These are phyloP conservation scores for Steinernema hermaphroditum DNA, from an alignment of 2,888 invertebrate species.

Conservation along the genomic window DNA sequence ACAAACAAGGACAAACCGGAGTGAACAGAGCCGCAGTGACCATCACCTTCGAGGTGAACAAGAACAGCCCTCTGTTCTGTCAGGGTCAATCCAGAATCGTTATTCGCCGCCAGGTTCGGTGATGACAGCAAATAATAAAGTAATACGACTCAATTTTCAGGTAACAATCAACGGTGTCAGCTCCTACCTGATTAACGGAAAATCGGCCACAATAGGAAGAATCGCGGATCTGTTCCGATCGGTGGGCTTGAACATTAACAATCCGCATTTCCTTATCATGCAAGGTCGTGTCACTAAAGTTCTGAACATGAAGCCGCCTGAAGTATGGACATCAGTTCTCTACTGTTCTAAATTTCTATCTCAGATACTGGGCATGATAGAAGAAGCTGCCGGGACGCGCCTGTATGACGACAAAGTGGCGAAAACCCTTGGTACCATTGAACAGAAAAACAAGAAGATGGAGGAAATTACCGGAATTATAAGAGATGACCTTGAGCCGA, in stretches of 20 bases:
- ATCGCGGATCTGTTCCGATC: conserved; percentile 93
- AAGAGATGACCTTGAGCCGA: not conserved
- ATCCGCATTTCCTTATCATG: conserved; percentile 96
- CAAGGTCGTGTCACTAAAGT: conserved; percentile 98
- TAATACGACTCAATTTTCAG: not conserved
- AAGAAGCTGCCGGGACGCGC: conserved; percentile 96
- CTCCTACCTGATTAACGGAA: not conserved
- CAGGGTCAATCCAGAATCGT: conserved; percentile 88
- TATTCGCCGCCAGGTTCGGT: conserved; percentile 70
- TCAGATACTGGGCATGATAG: conserved; percentile 90
- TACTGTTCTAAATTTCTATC: conserved; percentile 24
- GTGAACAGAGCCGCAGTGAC: conserved; percentile 91
- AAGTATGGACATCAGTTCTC: conserved; percentile 72
- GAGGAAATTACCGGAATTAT: conserved; percentile 73
- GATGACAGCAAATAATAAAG: not conserved
- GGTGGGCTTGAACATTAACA: conserved; percentile 94
- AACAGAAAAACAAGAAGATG: conserved; percentile 87
- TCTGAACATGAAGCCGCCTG: conserved; percentile 93
- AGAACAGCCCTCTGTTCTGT: conserved; percentile 79
- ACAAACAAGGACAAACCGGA: conserved; percentile 93
- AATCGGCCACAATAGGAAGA: conserved; percentile 62
- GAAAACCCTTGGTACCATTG: conserved; percentile 81
- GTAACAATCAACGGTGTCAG: not conserved
- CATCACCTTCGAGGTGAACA: conserved; percentile 82
- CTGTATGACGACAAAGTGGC: conserved; percentile 93